Base-by-base conservation (phyloP, 2,113 vertebrate genomes). In the Sinosuthora webbiana region DNA sequence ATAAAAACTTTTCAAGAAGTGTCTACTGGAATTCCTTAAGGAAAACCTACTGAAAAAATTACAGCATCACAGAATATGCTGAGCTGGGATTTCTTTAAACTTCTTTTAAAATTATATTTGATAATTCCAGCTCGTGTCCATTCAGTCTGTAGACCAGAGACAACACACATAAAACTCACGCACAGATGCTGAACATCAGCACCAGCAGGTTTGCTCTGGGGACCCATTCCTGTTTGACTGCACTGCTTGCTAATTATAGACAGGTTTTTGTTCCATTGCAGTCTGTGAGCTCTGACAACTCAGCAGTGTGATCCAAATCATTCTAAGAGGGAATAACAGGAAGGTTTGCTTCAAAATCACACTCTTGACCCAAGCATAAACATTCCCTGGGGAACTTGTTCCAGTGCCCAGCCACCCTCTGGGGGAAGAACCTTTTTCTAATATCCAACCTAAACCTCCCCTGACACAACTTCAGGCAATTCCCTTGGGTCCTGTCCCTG, bases 401-500 rank as follows among this genome's bases (percentile, higher is more conserved):
- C 25, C 33, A 52, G 63, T 8, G 37, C 12, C 15, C 53, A 87
- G 1, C 4, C 37, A 68, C 1, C 18, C 22, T 33, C 37, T 44
- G 27, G 33, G 11, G 2, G 5, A 60, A 44, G 5, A 28, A 5
- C 6, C 6, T 68, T 68, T 50, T 10, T 3, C 27, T 52, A 10
- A 44, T 2, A 28, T 13, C 37, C 39, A 77, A 1, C 37, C 39
- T 39, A 12, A 60, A 28, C 33, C 27, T 77, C 2, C 23, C 27
- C 63, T 69, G 45, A 3, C 39, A 23, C 64, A 39, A 0, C 12
- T n/a, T 4, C 33, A 39, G 33, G 18, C 11, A 18, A 9, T 53
- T 60, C 14, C 17, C 44, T 37, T 0, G 0, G 7, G 0, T 50
- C 6, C 53, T 52, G 83, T 52, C 45, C 2, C 22, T 50, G 62